A percentile compares a stretch with the other conserved stretches of the same genome.
Evolutionary conservation across 2,797 vertebrate species (phyloP).

Genomic region (Rhyacichthys aspro): DNA sequence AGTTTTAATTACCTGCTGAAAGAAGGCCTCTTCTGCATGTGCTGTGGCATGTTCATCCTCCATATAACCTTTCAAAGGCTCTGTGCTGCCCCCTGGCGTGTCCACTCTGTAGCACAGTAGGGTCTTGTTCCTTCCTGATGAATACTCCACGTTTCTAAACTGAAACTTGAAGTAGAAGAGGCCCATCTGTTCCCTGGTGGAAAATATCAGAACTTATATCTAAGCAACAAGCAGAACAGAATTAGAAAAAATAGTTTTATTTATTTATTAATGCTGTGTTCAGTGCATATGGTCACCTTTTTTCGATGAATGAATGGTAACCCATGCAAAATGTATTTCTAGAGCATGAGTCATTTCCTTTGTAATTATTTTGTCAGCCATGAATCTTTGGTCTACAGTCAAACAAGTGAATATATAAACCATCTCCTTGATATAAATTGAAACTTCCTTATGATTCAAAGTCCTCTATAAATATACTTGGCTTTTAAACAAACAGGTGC

Average conservation of each 20-base stretch:
- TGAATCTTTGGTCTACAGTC: not conserved
- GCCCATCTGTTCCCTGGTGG: constrained; percentile 87
- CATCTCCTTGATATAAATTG: not conserved
- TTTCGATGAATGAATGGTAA: no score
- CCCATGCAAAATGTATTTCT: no score
- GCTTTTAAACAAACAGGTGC: constrained; percentile 12
- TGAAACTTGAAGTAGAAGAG: constrained; percentile 97
- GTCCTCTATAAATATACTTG: constrained; percentile 25
- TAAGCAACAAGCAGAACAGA: no score
- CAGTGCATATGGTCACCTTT: not conserved
- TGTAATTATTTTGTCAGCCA: constrained; percentile 17
- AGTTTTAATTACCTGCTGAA: constrained; percentile 77
- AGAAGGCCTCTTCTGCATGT: constrained; percentile 94
- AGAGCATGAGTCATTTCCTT: constrained; percentile 15
- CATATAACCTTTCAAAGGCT: constrained; percentile 87
- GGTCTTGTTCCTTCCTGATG: constrained; percentile 96
- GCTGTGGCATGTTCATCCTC: constrained; percentile 91
- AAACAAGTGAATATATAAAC: constrained; percentile 4
- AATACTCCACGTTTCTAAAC: constrained; percentile 98
- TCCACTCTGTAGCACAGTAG: constrained; percentile 95
- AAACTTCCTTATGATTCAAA: not conserved
- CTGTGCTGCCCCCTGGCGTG: constrained; percentile 77
- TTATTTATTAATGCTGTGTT: constrained; percentile 4
- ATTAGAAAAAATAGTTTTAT: not conserved
- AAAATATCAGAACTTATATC: constrained; percentile 19